Conservation (phyloP, 2,888 invertebrate species). For the Ariolimax columbianus region DNA sequence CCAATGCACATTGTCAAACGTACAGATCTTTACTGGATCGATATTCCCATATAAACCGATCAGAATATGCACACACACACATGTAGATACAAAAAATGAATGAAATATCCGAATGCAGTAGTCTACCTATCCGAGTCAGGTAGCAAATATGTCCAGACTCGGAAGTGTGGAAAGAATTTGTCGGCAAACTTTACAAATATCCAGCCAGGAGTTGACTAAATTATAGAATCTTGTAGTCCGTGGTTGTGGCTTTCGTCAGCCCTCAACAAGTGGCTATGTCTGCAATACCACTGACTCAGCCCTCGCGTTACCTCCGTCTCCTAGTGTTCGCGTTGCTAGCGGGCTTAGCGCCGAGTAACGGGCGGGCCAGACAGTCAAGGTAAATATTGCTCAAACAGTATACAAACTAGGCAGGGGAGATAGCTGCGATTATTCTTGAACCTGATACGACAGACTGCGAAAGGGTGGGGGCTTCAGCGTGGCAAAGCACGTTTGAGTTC, state of each 20-base stretch:
- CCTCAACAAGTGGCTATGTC: not conserved
- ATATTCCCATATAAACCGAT: not conserved
- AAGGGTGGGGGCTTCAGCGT: too few species aligned
- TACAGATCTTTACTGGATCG: too few species aligned
- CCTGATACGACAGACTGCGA: too few species aligned
- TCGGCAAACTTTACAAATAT: not conserved
- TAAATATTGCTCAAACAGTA: not conserved
- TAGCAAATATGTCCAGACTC: not conserved
- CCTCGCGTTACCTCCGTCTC: not conserved
- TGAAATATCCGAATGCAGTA: not conserved
- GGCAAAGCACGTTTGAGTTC: not conserved
- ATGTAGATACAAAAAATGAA: too few species aligned
- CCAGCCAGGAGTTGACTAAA: not conserved
- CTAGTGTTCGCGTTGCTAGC: not conserved
- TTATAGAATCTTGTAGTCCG: not conserved
- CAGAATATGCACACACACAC: not conserved
- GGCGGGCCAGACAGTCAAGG: not conserved
- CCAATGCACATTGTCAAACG: too few species aligned
- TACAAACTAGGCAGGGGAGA: not conserved
- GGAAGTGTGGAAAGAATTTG: not conserved
- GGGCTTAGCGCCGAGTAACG: not conserved
- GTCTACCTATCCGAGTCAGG: not conserved
- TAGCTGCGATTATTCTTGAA: not conserved
- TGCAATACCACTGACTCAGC: not conserved
- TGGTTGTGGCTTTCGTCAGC: not conserved